Conservation (phyloP, 2,888 invertebrate species). For the Tenthredo scrophulariae region DNA sequence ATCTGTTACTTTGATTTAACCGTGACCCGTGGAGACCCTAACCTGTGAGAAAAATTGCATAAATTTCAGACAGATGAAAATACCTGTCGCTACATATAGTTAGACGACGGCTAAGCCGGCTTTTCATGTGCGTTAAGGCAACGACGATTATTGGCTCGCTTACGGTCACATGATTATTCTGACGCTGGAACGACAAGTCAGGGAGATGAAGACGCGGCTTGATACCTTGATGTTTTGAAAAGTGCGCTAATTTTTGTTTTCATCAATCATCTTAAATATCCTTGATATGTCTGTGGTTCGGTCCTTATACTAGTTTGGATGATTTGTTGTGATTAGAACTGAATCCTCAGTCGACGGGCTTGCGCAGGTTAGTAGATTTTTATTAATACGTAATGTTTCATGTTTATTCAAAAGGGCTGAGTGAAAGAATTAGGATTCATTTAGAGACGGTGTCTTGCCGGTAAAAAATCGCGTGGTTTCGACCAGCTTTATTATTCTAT, state of each 20-base stretch:
- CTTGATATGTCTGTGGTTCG: not conserved
- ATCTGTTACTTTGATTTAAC: not conserved
- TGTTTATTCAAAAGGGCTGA: not conserved
- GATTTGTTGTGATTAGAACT: not conserved
- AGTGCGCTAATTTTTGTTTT: slow-evolving; percentile 15
- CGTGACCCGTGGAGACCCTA: not conserved
- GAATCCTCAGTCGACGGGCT: not conserved
- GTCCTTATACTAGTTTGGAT: not conserved
- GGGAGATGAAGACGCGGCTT: not conserved
- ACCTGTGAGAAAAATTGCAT: not conserved
- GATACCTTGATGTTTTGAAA: not conserved
- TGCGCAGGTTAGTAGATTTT: slow-evolving; percentile 5
- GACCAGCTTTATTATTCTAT: not conserved
- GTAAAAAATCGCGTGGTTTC: not conserved
- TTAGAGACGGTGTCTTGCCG: not conserved
- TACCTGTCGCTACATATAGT: not conserved
- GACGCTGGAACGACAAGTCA: not conserved
- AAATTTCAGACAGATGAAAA: not conserved
- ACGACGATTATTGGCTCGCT: not conserved
- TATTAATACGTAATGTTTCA: not conserved
- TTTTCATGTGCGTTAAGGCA: not conserved
- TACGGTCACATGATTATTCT: not conserved
- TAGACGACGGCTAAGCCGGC: not conserved
- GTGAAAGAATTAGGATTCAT: not conserved
- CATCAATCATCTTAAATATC: not conserved